These are phyloP conservation scores for Diadumene lineata DNA, from an alignment of 92 coral and sea anemone genomes.

Conservation along the genomic window DNA sequence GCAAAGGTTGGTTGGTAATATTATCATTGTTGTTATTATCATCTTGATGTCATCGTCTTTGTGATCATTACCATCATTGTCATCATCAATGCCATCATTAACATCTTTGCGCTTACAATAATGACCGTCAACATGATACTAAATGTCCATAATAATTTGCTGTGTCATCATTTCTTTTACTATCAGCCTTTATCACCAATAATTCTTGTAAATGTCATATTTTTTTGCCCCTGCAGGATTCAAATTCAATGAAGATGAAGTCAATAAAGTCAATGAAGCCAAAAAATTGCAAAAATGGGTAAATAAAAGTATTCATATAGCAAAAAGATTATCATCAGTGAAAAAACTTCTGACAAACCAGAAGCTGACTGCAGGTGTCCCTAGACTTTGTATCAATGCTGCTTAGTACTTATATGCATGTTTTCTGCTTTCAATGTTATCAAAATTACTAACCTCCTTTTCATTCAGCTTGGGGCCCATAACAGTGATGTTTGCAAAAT, in stretches of 20 bases:
- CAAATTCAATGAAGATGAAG: conserved; percentile 94
- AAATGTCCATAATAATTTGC: neutral
- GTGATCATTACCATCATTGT: neutral
- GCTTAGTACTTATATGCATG: no score
- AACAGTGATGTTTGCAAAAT: no score
- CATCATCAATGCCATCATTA: neutral
- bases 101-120: neutral
- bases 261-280: conserved; percentile 83
- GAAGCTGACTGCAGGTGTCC: no score
- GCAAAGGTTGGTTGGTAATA: conserved; percentile 74
- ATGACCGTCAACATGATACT: neutral
- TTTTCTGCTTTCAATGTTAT: no score
- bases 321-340: no score
- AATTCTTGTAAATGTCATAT: neutral
- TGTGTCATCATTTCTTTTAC: no score
- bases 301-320: neutral
- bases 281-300: conserved; percentile 99
- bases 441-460: no score
- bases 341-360: no score
- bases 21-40: neutral
- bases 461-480: no score
- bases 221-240: conserved; percentile 52
- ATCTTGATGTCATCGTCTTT: neutral
- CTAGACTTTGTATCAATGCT: no score
- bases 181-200: no score